Percentiles rank a stretch among this genome's conserved stretches.
Evolutionary conservation across 2,113 vertebrate species (phyloP).

Genomic region (Corythornis madagascariensis): DNA sequence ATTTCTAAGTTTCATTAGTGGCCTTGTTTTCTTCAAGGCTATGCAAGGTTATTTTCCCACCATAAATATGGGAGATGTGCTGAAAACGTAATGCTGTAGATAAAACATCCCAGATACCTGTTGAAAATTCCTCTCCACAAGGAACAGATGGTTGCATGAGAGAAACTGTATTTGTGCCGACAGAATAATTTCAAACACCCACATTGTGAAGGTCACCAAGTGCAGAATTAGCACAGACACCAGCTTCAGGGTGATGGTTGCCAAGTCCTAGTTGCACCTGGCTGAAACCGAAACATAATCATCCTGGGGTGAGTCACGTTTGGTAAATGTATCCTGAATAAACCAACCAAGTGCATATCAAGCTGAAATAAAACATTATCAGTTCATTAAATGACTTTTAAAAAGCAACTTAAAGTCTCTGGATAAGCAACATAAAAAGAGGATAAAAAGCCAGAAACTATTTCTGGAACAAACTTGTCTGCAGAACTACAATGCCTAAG

Average conservation of each 20-base stretch:
- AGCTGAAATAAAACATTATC: slow-evolving; percentile 37
- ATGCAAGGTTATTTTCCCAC: neutral
- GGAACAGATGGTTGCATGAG: slow-evolving; percentile 55
- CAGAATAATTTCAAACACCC: slow-evolving; percentile 38
- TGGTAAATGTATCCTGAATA: neutral
- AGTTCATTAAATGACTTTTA: slow-evolving; percentile 12
- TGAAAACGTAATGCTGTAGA: slow-evolving; percentile 1
- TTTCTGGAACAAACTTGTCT: neutral
- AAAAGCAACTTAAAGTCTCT: slow-evolving; percentile 29
- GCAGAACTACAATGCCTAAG: neutral
- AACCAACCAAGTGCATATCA: slow-evolving; percentile 10
- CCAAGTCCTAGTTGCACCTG: slow-evolving; percentile 60
- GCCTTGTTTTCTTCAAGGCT: neutral
- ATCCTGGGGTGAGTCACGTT: slow-evolving; percentile 36
- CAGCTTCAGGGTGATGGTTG: slow-evolving; percentile 1
- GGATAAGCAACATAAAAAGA: slow-evolving; percentile 10
- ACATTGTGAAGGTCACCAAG: slow-evolving; percentile 59
- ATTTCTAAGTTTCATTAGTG: neutral
- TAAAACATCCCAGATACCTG: slow-evolving; percentile 46
- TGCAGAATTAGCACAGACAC: slow-evolving; percentile 52
- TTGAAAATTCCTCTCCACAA: slow-evolving; percentile 52
- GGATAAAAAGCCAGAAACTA: neutral
- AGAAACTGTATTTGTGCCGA: slow-evolving; percentile 50
- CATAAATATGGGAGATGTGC: neutral
- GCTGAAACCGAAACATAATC: slow-evolving; percentile 30